Conservation (phyloP, 2,113 vertebrate species). For the Anguilla rostrata region DNA sequence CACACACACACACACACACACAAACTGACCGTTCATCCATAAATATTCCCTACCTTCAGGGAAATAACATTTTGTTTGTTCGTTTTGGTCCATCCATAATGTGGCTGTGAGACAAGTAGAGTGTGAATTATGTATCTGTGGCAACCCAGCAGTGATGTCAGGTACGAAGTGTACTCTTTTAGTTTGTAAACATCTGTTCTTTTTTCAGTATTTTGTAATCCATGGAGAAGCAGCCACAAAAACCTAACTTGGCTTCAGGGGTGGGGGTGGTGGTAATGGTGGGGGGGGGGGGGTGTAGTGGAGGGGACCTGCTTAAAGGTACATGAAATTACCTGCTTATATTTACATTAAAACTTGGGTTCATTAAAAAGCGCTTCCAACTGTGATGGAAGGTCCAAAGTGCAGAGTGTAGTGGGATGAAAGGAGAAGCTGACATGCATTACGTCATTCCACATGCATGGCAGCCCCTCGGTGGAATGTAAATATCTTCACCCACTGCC, state of each 20-base stretch:
- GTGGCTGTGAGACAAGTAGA: neutral
- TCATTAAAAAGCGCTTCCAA: neutral
- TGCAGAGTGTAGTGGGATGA: neutral
- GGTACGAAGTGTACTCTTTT: neutral
- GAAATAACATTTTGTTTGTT: neutral
- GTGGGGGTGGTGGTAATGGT: too few species aligned
- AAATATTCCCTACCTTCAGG: neutral
- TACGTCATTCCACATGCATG: conserved; percentile 12
- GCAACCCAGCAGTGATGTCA: neutral
- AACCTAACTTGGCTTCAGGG: neutral
- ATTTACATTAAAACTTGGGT: neutral
- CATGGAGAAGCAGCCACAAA: neutral
- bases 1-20: neutral
- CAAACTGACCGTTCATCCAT: neutral
- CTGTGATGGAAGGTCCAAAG: neutral
- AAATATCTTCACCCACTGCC: neutral
- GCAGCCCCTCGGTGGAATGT: neutral
- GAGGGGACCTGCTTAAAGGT: too few species aligned
- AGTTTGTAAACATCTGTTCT: conserved; percentile 6
- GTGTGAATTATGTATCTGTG: neutral
- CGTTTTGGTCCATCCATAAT: neutral
- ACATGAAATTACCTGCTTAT: neutral
- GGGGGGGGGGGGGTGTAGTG: neutral
- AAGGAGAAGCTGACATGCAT: neutral
- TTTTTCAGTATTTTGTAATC: neutral